Evolutionary conservation across 2,113 vertebrate species (phyloP).

Genomic region (Elanoides forficatus): DNA sequence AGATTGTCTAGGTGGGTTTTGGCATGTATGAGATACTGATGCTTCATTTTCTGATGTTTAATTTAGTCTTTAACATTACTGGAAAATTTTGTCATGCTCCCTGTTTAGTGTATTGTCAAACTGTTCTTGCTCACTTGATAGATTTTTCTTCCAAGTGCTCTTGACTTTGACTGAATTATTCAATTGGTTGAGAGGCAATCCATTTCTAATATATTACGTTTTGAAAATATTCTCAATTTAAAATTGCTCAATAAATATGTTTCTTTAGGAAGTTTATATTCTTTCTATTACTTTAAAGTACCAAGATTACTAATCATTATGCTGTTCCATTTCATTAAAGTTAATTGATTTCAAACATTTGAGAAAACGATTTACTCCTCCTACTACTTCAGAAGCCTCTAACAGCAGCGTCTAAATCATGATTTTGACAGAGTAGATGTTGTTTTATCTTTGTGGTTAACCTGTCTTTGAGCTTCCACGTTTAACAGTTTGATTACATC

Average conservation of each 20-base stretch:
- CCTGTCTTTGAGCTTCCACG: not conserved
- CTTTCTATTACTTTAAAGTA: conserved; percentile 18
- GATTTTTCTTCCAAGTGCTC: conserved; percentile 15
- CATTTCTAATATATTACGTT: not conserved
- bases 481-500: conserved; percentile 30
- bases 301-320: conserved; percentile 45
- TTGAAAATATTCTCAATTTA: conserved; percentile 32
- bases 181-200: conserved; percentile 24
- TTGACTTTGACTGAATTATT: conserved; percentile 20
- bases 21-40: not conserved
- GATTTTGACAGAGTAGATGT: conserved; percentile 17
- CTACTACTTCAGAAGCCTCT: not conserved
- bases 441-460: conserved; percentile 2
- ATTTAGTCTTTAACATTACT: not conserved
- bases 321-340: conserved; percentile 47
- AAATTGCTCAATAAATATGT: not conserved
- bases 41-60: not conserved
- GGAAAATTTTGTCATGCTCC: not conserved
- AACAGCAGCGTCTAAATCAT: conserved; percentile 4
- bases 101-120: conserved; percentile 36
- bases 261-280: conserved; percentile 45
- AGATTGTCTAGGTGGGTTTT: not conserved
- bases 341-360: conserved; percentile 59
- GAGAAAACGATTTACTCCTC: conserved; percentile 15
- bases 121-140: conserved; percentile 18